A percentile compares a stretch with the other conserved stretches of the same genome.
phyloP scores from a whole-genome alignment of 2,888 invertebrate genomes.

The Euproctis similis region DNA sequence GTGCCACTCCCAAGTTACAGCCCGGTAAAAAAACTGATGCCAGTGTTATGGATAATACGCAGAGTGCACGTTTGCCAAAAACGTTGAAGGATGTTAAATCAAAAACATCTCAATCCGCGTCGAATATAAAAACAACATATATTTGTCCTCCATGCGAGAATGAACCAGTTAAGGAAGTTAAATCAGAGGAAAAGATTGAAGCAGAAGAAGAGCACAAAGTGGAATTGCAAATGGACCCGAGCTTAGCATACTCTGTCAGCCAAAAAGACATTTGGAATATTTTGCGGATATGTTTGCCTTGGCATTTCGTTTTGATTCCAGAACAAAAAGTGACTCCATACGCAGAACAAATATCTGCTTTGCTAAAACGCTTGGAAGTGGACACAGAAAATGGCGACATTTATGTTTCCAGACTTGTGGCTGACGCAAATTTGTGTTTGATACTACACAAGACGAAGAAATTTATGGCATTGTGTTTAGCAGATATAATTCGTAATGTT shows the following conservation, averaged over 20 bases:
- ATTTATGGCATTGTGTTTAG: slow-evolving; percentile 47
- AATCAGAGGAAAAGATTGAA: slow-evolving; percentile 32
- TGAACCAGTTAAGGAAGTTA: slow-evolving; percentile 38
- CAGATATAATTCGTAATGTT: slow-evolving; percentile 40
- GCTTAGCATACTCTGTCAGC: slow-evolving; percentile 48
- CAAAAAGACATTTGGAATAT: slow-evolving; percentile 59
- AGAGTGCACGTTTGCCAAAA: slow-evolving; percentile 44
- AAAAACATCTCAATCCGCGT: slow-evolving; percentile 35
- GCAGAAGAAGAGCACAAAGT: slow-evolving; percentile 39
- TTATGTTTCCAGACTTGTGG: slow-evolving; percentile 52
- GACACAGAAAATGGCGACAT: slow-evolving; percentile 58
- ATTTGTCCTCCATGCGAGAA: slow-evolving; percentile 56
- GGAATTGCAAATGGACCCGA: slow-evolving; percentile 38
- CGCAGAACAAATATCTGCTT: slow-evolving; percentile 34
- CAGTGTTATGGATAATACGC: slow-evolving; percentile 5
- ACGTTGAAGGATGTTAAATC: slow-evolving; percentile 24
- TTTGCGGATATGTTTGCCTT: slow-evolving; percentile 53
- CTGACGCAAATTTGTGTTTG: slow-evolving; percentile 45
- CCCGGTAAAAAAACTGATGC: slow-evolving; percentile 32
- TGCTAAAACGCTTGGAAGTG: slow-evolving; percentile 39
- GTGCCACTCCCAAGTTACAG: slow-evolving; percentile 14
- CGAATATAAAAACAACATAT: slow-evolving; percentile 43
- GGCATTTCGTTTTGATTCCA: slow-evolving; percentile 52
- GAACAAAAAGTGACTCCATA: slow-evolving; percentile 44
- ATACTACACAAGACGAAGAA: slow-evolving; percentile 54